Conservation (phyloP, 2,797 vertebrate species). For the Cryptoprocta ferox region DNA sequence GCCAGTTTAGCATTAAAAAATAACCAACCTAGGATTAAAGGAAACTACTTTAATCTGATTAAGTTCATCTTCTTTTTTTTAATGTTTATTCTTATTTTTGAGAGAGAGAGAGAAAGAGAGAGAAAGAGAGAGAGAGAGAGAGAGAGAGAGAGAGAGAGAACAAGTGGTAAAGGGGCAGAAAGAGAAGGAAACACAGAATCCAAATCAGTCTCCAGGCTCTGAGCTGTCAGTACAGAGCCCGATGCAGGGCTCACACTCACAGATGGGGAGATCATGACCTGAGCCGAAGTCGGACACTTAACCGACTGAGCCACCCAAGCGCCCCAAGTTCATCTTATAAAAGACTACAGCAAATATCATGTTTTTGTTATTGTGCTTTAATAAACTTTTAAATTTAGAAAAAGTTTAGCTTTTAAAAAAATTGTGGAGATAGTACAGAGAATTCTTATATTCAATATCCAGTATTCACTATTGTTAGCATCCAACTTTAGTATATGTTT, state of each 20-base stretch:
- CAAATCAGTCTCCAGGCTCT: too few species aligned
- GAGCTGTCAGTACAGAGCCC: too few species aligned
- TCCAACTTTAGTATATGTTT: neutral
- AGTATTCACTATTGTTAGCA: neutral
- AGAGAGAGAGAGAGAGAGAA: too few species aligned
- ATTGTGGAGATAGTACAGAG: neutral
- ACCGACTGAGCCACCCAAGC: neutral
- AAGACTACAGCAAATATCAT: neutral
- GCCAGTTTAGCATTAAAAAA: neutral
- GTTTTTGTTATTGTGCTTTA: neutral
- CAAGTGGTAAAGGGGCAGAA: too few species aligned
- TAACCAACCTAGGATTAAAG: neutral
- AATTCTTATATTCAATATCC: neutral
- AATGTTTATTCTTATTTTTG: too few species aligned
- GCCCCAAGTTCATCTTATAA: neutral
- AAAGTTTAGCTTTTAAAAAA: neutral
- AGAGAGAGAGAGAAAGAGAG: too few species aligned
- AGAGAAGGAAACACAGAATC: too few species aligned
- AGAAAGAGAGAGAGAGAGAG: too few species aligned
- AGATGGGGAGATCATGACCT: too few species aligned
- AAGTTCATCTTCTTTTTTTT: neutral
- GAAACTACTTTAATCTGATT: neutral
- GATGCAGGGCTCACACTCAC: too few species aligned
- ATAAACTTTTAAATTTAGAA: neutral
- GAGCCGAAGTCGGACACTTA: too few species aligned